Evolutionary conservation across 2,113 vertebrate genomes (phyloP).

Genomic region (Cathartes aura): DNA sequence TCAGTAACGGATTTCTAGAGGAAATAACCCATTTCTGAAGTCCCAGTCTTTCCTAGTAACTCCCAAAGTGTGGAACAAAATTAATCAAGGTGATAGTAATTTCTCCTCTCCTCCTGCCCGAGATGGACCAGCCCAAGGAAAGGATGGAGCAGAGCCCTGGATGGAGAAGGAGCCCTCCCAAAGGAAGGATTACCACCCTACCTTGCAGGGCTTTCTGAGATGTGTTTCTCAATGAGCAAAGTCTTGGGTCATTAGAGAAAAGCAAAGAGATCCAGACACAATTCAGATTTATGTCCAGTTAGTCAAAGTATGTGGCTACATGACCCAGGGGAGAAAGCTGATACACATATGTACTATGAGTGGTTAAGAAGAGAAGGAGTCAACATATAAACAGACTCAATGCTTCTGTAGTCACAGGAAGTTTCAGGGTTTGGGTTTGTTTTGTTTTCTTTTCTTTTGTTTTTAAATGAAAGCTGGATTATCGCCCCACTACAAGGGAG

Average conservation of each 20-base stretch:
- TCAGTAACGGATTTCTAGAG: background rate
- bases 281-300: background rate
- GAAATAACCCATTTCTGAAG: background rate
- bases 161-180: background rate
- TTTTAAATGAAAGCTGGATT: background rate
- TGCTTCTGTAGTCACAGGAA: fast-evolving
- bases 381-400: background rate
- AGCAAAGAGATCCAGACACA: background rate
- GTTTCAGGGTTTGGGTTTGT: background rate
- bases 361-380: background rate
- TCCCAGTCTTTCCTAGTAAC: background rate
- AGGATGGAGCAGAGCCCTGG: background rate
- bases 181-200: background rate
- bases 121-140: background rate
- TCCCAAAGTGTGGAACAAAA: background rate
- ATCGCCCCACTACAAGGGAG: background rate
- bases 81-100: fast-evolving
- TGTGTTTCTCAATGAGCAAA: background rate
- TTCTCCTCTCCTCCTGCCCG: background rate
- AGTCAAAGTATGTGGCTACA: background rate
- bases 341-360: background rate
- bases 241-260: background rate
- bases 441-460: background rate
- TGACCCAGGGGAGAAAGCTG: background rate
- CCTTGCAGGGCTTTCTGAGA: background rate